These are phyloP conservation scores for Mastigias papua DNA, from an alignment of 30 jellyfish, hydroid and myxozoan genomes.

Conservation along the genomic window DNA sequence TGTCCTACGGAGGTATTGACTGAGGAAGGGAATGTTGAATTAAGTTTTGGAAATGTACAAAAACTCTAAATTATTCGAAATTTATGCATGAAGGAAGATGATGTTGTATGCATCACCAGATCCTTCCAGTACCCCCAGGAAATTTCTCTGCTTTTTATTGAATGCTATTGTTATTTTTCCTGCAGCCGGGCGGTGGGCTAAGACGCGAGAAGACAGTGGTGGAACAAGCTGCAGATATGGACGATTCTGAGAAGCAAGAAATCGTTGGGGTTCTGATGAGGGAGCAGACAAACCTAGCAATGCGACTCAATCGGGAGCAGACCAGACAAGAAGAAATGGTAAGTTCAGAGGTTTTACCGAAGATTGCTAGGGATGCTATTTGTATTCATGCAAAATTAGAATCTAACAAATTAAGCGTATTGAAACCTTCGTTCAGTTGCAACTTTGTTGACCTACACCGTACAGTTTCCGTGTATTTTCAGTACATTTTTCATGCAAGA, in stretches of 20 bases:
- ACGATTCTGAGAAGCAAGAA: constrained; percentile 80
- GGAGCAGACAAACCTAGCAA: constrained; percentile 90
- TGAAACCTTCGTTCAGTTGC: neutral
- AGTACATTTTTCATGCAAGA: neutral
- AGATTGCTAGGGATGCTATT: no score
- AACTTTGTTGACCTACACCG: neutral
- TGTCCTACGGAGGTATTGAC: no score
- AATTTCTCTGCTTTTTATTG: neutral
- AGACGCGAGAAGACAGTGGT: constrained; percentile 96
- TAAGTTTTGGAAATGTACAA: no score
- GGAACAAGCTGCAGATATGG: constrained; percentile 93
- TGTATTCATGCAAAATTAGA: no score
- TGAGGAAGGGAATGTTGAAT: no score
- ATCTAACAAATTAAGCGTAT: no score
- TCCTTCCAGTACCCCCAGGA: neutral
- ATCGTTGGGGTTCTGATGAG: constrained; percentile 84
- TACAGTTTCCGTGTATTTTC: neutral
- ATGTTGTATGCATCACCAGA: neutral
- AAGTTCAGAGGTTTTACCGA: neutral
- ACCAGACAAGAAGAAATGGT: constrained; percentile 93
- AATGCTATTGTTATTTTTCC: no score
- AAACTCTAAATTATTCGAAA: no score
- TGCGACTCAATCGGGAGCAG: constrained; percentile 81
- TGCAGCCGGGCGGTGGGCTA: constrained; percentile 88
- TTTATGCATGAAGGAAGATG: no score